phyloP scores from a whole-genome alignment of 2,113 vertebrate species.

The Osmerus eperlanus region DNA sequence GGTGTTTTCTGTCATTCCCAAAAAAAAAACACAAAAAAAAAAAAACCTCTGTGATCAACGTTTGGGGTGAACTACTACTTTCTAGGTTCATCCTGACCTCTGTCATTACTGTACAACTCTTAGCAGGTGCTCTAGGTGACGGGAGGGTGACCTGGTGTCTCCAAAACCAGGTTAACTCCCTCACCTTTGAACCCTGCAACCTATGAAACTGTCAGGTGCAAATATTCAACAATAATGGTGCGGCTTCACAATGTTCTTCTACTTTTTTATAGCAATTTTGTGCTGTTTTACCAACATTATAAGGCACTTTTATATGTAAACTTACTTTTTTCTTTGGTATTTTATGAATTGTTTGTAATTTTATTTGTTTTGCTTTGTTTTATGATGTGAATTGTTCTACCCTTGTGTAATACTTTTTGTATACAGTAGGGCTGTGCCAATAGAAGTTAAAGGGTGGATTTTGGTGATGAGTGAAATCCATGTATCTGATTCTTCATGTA shows the following conservation, averaged over 20 bases:
- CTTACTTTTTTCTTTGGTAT: conserved; percentile 58
- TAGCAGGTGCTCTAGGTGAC: conserved; percentile 45
- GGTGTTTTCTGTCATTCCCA: conserved; percentile 75
- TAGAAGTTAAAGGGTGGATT: conserved; percentile 71
- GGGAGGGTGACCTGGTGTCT: conserved; percentile 34
- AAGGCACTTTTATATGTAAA: conserved; percentile 78
- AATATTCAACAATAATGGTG: conserved; percentile 72
- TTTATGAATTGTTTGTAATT: conserved; percentile 20
- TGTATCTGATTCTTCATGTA: conserved; percentile 54
- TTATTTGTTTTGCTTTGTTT: conserved; percentile 40
- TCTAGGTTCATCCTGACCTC: conserved; percentile 74
- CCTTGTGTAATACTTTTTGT: conserved; percentile 78
- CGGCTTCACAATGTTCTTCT: conserved; percentile 79
- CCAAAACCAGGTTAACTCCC: conserved; percentile 44
- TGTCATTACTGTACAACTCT: conserved; percentile 80
- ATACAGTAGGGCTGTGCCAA: conserved; percentile 82
- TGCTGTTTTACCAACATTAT: conserved; percentile 78
- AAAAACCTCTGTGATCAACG: conserved; percentile 67
- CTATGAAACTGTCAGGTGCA: conserved; percentile 74
- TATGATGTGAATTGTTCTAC: conserved; percentile 80
- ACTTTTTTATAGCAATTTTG: conserved; percentile 79
- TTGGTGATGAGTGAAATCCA: conserved; percentile 57
- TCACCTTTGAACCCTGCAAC: conserved; percentile 51
- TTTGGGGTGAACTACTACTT: conserved; percentile 74
- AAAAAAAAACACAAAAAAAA: conserved; percentile 31